phyloP scores from a whole-genome alignment of 1,140 invertebrate species.

The Habropoda laboriosa region DNA sequence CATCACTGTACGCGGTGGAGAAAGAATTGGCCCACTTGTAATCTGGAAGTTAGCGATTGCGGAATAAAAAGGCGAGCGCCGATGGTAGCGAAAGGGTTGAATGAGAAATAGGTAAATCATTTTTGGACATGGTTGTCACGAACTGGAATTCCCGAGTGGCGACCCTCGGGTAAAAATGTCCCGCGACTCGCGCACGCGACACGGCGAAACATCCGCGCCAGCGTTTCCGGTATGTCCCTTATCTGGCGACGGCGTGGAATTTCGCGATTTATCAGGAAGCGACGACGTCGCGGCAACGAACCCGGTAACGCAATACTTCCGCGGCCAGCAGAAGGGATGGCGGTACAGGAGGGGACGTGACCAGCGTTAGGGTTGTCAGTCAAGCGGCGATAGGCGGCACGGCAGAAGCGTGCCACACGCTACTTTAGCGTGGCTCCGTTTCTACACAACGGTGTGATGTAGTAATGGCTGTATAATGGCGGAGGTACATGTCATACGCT shows the following conservation, averaged over 20 bases:
- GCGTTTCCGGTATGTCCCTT: slow-evolving; percentile 31
- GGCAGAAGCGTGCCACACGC: slow-evolving; percentile 70
- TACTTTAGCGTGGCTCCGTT: slow-evolving; percentile 52
- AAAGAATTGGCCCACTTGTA: too few relatives aligned
- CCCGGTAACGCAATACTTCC: slow-evolving; percentile 48
- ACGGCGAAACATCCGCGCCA: slow-evolving; percentile 4
- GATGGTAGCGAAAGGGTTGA: too few relatives aligned
- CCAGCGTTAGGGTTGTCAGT: slow-evolving; percentile 69
- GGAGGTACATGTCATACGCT: slow-evolving; percentile 59
- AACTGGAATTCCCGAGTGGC: not conserved
- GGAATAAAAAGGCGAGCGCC: too few relatives aligned
- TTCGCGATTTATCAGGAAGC: slow-evolving; percentile 46
- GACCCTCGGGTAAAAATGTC: slow-evolving; percentile 3
- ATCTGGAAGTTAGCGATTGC: too few relatives aligned
- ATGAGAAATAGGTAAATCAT: too few relatives aligned
- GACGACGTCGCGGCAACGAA: slow-evolving; percentile 32
- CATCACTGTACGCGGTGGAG: too few relatives aligned
- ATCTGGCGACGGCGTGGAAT: slow-evolving; percentile 40
- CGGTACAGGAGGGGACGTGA: not conserved
- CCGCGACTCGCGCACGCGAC: not conserved
- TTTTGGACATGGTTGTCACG: too few relatives aligned
- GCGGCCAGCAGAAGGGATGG: not conserved
- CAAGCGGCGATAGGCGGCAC: slow-evolving; percentile 63
- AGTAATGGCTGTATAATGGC: slow-evolving; percentile 72
- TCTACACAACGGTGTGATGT: slow-evolving; percentile 66